Evolutionary conservation across 2,888 invertebrate genomes (phyloP).

Genomic region (Oscheius sp.): DNA sequence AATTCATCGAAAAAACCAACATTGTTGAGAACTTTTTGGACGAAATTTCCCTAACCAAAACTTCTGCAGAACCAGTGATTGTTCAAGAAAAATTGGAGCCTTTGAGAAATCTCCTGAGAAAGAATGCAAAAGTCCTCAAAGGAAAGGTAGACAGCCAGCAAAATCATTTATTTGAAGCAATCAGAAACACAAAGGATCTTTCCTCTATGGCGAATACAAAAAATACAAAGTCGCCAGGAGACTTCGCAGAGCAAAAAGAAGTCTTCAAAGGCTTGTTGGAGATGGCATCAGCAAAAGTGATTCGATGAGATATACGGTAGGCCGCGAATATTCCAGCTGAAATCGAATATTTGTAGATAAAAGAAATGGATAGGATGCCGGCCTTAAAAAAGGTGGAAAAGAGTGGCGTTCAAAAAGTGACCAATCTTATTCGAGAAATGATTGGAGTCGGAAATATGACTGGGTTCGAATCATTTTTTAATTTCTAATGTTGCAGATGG

Average conservation of each 20-base stretch:
- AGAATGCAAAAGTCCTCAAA: no score
- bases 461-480: not conserved
- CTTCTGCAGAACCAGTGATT: no score
- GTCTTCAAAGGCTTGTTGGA: conserved; percentile 46
- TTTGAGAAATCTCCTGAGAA: no score
- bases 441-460: conserved; percentile 15
- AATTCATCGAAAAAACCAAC: no score
- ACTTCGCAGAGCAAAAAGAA: conserved; percentile 40
- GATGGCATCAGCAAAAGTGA: conserved; percentile 47
- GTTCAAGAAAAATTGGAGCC: no score
- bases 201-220: no score
- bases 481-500: conserved; percentile 38
- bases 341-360: conserved; percentile 41
- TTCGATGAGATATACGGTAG: conserved; percentile 25
- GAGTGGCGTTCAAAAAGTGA: conserved; percentile 33
- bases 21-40: no score
- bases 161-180: no score
- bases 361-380: conserved; percentile 42
- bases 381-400: conserved; percentile 33
- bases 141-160: no score
- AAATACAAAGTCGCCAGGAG: not conserved
- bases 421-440: conserved; percentile 30
- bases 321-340: not conserved
- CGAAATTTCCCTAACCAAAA: no score
- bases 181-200: no score